Evolutionary conservation across 2,113 vertebrate genomes (phyloP).

Genomic region (Aviceda subcristata): DNA sequence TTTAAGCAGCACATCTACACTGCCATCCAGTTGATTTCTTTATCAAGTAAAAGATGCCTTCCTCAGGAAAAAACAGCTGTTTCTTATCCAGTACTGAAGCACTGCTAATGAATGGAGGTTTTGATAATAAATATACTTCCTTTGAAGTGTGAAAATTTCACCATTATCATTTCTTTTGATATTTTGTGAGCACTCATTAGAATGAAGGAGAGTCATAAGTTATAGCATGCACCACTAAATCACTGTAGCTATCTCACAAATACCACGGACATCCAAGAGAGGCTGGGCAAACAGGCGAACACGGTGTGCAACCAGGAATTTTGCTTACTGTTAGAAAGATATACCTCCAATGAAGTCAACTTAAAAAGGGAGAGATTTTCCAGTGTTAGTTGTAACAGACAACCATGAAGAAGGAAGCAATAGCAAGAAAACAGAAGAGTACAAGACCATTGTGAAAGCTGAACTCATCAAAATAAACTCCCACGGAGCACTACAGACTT

Average conservation of each 20-base stretch:
- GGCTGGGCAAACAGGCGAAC: not conserved
- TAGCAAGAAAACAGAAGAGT: not conserved
- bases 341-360: not conserved
- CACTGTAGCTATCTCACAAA: constrained; percentile 8
- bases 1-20: not conserved
- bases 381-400: not conserved
- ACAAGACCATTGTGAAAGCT: not conserved
- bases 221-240: not conserved
- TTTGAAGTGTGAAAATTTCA: constrained; percentile 74
- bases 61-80: constrained; percentile 60
- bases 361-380: not conserved
- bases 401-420: not conserved
- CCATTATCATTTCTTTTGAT: constrained; percentile 69
- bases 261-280: not conserved
- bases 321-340: not conserved
- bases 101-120: constrained; percentile 68
- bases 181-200: constrained; percentile 68
- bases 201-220: constrained; percentile 12
- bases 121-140: constrained; percentile 69
- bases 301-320: accelerated
- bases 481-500: not conserved
- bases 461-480: not conserved
- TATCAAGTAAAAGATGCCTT: constrained; percentile 16
- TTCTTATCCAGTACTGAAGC: constrained; percentile 62
- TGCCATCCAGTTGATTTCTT: not conserved